Conservation (phyloP, 2,888 invertebrate species). For the Nomada goodeniana region DNA sequence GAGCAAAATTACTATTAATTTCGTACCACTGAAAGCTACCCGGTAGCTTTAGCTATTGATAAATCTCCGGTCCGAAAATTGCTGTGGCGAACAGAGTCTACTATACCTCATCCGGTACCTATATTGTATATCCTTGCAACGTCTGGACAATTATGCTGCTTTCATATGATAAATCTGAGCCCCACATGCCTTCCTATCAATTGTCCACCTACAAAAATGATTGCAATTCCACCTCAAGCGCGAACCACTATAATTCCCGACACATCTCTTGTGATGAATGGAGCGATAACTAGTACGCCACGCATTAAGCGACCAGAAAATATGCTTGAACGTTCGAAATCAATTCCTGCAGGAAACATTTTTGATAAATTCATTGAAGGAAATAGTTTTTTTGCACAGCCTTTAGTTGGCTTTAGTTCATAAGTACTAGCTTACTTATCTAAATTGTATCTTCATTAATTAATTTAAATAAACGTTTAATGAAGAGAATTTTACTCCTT, state of each 20-base stretch:
- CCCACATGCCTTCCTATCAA: conserved; percentile 87
- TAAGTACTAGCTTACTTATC: too few species aligned
- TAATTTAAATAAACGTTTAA: too few species aligned
- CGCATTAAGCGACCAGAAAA: conserved; percentile 66
- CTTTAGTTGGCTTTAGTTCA: conserved; percentile 7
- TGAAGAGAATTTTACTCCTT: too few species aligned
- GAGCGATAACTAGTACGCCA: conserved; percentile 77
- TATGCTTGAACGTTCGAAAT: conserved; percentile 57
- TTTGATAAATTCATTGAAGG: conserved; percentile 66
- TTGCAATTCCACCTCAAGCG: conserved; percentile 62
- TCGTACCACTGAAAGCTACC: too few species aligned
- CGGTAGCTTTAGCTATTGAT: too few species aligned
- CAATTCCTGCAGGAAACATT: conserved; percentile 57
- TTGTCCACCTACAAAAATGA: conserved; percentile 85
- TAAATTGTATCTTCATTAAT: too few species aligned
- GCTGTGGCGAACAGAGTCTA: conserved; percentile 88
- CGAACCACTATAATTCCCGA: conserved; percentile 68
- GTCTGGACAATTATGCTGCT: conserved; percentile 87
- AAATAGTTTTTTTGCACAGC: conserved; percentile 46
- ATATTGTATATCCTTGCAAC: conserved; percentile 91
- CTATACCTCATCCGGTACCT: conserved; percentile 90
- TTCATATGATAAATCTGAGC: conserved; percentile 90
- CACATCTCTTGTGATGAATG: conserved; percentile 72
- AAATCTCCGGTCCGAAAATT: too few species aligned
- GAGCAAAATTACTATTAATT: too few species aligned